Conservation (phyloP, 2,888 invertebrate species). For the Hyalella azteca region DNA sequence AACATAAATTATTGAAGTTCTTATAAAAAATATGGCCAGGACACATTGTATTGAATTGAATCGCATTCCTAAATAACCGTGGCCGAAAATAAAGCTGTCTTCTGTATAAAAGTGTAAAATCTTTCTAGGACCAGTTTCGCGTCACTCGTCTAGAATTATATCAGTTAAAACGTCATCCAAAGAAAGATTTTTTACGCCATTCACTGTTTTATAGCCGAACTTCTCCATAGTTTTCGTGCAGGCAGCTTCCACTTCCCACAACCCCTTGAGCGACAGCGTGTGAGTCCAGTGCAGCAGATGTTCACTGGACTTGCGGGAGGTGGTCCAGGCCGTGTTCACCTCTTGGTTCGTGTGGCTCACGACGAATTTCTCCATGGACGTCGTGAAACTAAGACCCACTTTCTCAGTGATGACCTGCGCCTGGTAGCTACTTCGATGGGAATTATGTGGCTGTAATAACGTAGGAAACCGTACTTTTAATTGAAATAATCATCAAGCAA, state of each 20-base stretch:
- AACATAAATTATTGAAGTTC: no score
- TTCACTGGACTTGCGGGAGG: constrained; percentile 48
- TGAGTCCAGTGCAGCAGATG: constrained; percentile 49
- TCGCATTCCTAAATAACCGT: no score
- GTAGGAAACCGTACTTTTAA: no score
- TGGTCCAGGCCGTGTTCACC: constrained; percentile 54
- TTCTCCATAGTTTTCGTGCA: constrained; percentile 41
- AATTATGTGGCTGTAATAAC: no score
- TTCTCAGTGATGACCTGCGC: neutral
- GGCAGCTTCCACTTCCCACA: constrained; percentile 39
- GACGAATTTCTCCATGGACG: constrained; percentile 45
- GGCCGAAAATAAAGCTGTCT: no score
- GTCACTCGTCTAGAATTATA: no score
- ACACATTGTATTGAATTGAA: no score
- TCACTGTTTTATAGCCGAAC: constrained; percentile 47
- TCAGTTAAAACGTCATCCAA: constrained; percentile 40
- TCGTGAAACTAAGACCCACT: constrained; percentile 33
- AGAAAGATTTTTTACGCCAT: constrained; percentile 32
- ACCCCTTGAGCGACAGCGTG: constrained; percentile 5
- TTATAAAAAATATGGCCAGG: no score
- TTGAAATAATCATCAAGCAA: no score
- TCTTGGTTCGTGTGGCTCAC: constrained; percentile 48
- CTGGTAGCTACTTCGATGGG: no score
- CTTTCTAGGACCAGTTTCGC: no score
- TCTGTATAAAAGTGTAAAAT: no score